Conservation (phyloP, 2,797 vertebrate genomes). For the Sphenodon punctatus region DNA sequence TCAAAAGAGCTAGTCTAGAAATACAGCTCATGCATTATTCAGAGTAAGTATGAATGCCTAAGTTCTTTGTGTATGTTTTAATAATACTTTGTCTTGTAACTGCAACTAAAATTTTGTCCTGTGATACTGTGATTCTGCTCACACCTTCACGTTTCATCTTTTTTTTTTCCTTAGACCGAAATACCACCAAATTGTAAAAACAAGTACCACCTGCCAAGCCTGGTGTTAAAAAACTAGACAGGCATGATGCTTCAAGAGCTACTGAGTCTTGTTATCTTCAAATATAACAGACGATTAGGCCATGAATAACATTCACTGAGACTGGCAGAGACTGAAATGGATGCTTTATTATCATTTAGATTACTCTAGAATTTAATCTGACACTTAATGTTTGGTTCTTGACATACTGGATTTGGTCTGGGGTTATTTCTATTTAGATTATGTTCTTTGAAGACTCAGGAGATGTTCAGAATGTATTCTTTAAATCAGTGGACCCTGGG, state of each 20-base stretch:
- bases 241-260: background rate
- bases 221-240: background rate
- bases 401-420: no score
- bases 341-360: no score
- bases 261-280: no score
- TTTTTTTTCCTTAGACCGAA: background rate
- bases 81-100: background rate
- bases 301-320: no score
- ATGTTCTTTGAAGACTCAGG: no score
- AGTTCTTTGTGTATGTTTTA: background rate
- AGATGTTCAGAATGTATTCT: no score
- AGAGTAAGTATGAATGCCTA: background rate
- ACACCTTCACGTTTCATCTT: background rate
- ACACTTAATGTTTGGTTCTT: no score
- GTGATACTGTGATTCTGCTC: background rate
- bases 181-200: background rate
- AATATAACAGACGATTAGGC: no score
- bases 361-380: no score
- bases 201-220: rapidly evolving
- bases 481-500: no score
- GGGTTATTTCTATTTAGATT: no score
- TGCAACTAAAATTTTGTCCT: background rate
- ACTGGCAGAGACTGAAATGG: no score
- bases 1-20: background rate
- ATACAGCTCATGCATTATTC: background rate